Base-by-base conservation (phyloP, 1,140 invertebrate species). In the Procambarus clarkii region DNA sequence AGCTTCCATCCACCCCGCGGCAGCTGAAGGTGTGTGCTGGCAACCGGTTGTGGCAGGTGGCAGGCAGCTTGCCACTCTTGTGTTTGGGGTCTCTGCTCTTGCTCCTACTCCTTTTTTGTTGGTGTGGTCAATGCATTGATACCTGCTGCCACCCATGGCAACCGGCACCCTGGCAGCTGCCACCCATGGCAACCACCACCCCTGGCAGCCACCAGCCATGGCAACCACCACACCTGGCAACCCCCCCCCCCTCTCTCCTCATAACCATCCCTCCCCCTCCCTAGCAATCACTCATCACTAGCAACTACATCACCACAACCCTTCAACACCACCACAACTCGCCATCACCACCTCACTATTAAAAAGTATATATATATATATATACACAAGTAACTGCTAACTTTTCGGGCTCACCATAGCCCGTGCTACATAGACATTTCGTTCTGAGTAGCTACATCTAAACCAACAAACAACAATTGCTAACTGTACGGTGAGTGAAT, bases 21-120 rank as follows among this genome's bases (percentile, higher is more conserved):
- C 84, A 86, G 84, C 84, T 86, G 84, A 86, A 79, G 78, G 78
- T 79, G 34, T 34, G 69, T 77, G 84, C 46, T 50, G 85, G n/a
- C 85, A 78, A 78, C 85, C 74, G 85, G 74, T 78, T 78, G 85
- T 54, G 74, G 71, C 76, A 86, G 69, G 84, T 86, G 34, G 34
- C 34, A 34, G 34, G 34, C 34, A 34, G 34, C 34, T 34, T 34
- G 34, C 34, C 34, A 34, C 34, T 34, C 34, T 34, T 34, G 34
- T 34, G 34, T 34, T 34, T 34, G 34, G 34, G 34, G 1, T 34
- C 34, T 34, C 34, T 34, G 34, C 34, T 34, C 34, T 34, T 34
- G 34, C 34, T 34, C 0, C 0, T 34, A 34, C 34, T 34, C 34
- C 1, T 34, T 34, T 34, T 34, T 34, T 34, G 34, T 34, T 34